Evolutionary conservation across 2,797 vertebrate genomes (phyloP), one percentile per base, ranked within the genome.

Genomic region (Eidolon dupreanum): DNA sequence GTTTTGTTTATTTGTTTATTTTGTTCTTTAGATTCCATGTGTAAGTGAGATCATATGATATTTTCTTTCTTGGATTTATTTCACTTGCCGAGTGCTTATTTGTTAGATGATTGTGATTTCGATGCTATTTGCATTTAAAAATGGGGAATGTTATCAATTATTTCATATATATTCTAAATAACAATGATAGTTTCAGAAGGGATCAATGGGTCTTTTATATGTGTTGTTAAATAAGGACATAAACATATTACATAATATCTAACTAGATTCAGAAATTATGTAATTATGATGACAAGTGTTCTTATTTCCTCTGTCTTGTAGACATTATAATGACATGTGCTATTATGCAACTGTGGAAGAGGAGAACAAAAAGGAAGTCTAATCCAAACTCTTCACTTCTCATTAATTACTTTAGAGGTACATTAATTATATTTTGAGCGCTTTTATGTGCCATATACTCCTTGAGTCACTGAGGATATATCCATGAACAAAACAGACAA

Each of bases 101-200:
- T 95, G 91, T 83, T 84, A 66, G 97, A 82, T 77, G 31, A 92
- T 90, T 85, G 73, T 57, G 17, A 87, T 92, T 88, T 89, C 46
- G 82, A 74, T 93, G 20, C 22, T 38, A 51, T 88, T 96, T 93
- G n/a, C 5, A 79, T 81, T 93, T 81, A 82, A 53, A 97, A 79
- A 90, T 74, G 38, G 15, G 51, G 6, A 73, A 36, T 68, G 43
- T 28, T 49, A 51, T 89, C 92, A 82, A 4, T 70, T 93, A 70
- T 75, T 96, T n/a, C 16, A 43, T 57, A 19, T 88, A 33, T 55
- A 53, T 75, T 78, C 74, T 90, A 82, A 89, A 70, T 92, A 91
- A 88, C 31, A 53, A 43, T 83, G 57, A 41, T 12, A 38, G 38
- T 63, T 38, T 43, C n/a, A 63, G 43, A 84, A 88, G 20, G 38